Base-by-base conservation (phyloP, 2,888 invertebrate species). In the Toxonevra muliebris region DNA sequence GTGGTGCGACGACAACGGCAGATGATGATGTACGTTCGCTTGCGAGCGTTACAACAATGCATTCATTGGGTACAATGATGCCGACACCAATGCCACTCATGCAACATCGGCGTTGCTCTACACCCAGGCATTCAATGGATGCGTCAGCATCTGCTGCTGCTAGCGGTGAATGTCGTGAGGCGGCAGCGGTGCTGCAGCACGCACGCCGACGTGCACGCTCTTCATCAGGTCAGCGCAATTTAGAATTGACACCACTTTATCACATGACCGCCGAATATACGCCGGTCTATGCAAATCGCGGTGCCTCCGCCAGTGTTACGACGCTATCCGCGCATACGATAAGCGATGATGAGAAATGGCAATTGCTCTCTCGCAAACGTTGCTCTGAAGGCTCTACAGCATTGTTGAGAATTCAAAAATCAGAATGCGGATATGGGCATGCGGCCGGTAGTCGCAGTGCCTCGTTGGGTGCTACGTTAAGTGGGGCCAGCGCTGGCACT, bases 301-400 rank as follows among this genome's bases (percentile, higher is more conserved):
- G 82, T 69, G 76, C 75, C 75, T 77, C 83, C 69, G 76, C 75
- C 75, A 81, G 83, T 71, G 78, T 84, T 66, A 80, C 82, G 59
- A 30, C 40, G 11, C 66, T 79, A 53, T 78, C 80, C 52, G 64
- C 74, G 58, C 78, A 79, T 61, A 81, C 80, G 65, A 81, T 81
- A 48, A 80, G 79, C 73, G 85, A 85, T 73, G 85, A 85, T 70
- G 85, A 85, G 74, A 85, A 85, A 73, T 85, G 85, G 85, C 82
- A 84, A 72, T 74, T 85, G 71, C 72, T 85, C 63, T 80, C 83
- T 66, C 84, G 82, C 30, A 85, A 85, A 72, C 83, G 85, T 12
- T 80, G 82, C 70, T 82, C 83, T 15, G 83, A 82, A 55, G 82
- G 82, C 1, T 69, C 72, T 7, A 68, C 71, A 10, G 57, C 67